Percentiles rank a stretch among this genome's conserved stretches.
Evolutionary conservation across 2,113 vertebrate species (phyloP).

Genomic region (Tetrao urogallus): DNA sequence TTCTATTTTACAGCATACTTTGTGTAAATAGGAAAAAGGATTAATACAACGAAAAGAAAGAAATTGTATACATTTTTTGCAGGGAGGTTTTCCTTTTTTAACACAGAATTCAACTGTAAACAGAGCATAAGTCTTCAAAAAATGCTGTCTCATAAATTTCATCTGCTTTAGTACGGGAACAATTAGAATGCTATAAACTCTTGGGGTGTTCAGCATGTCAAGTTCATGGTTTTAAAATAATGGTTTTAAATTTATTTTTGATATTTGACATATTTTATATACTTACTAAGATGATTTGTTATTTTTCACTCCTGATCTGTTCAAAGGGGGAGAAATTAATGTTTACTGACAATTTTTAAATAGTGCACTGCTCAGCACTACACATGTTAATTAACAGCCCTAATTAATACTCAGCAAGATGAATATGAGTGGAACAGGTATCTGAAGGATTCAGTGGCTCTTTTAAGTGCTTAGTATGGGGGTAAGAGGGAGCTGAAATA

Average conservation of each 20-base stretch:
- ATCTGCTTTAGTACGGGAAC: not conserved
- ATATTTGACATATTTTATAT: not conserved
- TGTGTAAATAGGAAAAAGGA: not conserved
- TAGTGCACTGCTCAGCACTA: not conserved
- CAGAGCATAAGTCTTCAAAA: not conserved
- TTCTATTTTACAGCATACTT: not conserved
- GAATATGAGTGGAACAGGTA: not conserved
- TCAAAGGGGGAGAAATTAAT: not conserved
- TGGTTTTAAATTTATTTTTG: not conserved
- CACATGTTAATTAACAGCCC: not conserved
- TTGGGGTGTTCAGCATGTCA: not conserved
- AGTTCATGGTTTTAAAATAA: not conserved
- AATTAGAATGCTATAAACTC: not conserved
- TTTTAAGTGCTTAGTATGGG: not conserved
- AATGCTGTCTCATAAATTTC: not conserved
- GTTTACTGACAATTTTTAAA: not conserved
- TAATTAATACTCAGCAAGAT: not conserved
- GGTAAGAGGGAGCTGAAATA: not conserved
- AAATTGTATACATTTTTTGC: not conserved
- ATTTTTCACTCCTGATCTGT: not conserved
- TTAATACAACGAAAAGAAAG: not conserved
- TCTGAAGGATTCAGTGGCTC: not conserved
- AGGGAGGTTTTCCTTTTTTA: not conserved
- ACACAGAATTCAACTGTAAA: not conserved
- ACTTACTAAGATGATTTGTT: not conserved